phyloP scores from a whole-genome alignment of 2,797 vertebrate genomes.

The Sandelia bainsii region DNA sequence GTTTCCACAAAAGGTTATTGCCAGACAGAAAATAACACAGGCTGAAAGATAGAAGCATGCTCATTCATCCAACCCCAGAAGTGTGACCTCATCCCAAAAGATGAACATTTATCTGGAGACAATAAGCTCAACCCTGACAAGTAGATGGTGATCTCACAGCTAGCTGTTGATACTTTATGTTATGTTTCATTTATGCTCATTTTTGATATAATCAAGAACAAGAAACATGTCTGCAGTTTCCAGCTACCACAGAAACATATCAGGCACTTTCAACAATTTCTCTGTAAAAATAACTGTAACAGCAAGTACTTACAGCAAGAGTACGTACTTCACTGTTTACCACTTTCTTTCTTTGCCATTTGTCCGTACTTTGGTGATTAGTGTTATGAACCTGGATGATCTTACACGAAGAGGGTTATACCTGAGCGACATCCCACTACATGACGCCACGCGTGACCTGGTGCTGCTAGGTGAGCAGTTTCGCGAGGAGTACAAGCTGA shows the following conservation, averaged over 20 bases:
- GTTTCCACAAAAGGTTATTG: slow-evolving; percentile 40
- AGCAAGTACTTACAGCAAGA: not conserved
- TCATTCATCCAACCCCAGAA: slow-evolving; percentile 27
- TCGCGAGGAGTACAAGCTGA: slow-evolving; percentile 97
- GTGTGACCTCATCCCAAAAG: slow-evolving; percentile 32
- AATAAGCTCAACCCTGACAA: slow-evolving; percentile 11
- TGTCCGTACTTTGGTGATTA: slow-evolving; percentile 57
- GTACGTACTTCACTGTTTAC: not conserved
- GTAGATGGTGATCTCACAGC: slow-evolving; percentile 37
- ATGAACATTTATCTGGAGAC: slow-evolving; percentile 42
- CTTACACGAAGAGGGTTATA: slow-evolving; percentile 95
- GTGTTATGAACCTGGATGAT: slow-evolving; percentile 99
- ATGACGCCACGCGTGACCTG: slow-evolving; percentile 96
- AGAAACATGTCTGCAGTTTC: not conserved
- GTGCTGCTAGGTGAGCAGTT: slow-evolving; percentile 99
- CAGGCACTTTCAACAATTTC: slow-evolving; percentile 6
- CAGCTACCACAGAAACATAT: slow-evolving; percentile 10
- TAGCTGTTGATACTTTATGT: slow-evolving; percentile 17
- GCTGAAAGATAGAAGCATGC: slow-evolving; percentile 4
- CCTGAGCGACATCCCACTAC: slow-evolving; percentile 97
- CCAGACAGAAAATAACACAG: slow-evolving; percentile 25
- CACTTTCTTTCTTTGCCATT: not conserved
- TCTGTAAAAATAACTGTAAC: not conserved
- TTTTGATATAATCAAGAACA: slow-evolving; percentile 17
- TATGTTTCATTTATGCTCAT: slow-evolving; percentile 37